phyloP scores from a whole-genome alignment of 92 coral and sea anemone genomes.

The Actinostola sp. region DNA sequence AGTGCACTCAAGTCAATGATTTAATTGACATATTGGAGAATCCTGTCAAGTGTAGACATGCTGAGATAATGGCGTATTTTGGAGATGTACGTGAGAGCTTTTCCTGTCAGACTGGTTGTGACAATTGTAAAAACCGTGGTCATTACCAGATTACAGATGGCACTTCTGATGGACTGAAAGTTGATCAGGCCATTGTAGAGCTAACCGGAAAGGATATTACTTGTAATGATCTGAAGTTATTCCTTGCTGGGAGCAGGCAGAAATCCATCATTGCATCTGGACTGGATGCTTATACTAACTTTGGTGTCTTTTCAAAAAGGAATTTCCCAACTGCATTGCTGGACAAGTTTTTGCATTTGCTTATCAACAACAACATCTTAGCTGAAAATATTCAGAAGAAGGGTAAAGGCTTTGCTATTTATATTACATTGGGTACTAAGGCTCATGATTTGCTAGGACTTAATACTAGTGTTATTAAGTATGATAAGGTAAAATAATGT shows the following conservation, averaged over 20 bases:
- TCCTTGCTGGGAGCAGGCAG: conserved; percentile 23
- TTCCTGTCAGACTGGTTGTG: too few relatives aligned
- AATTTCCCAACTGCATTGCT: background rate
- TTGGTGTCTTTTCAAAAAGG: conserved; percentile 1
- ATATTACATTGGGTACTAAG: too few relatives aligned
- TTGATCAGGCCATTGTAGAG: conserved; percentile 28
- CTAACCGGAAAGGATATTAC: background rate
- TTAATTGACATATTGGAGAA: conserved; percentile 31
- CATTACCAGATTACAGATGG: conserved; percentile 29
- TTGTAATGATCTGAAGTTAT: conserved; percentile 8
- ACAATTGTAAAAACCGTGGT: conserved; percentile 14
- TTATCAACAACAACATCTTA: conserved; percentile 7
- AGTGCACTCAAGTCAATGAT: conserved; percentile 7
- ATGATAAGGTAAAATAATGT: too few relatives aligned
- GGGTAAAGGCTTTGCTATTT: too few relatives aligned
- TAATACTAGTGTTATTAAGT: too few relatives aligned
- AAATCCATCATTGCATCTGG: conserved; percentile 5
- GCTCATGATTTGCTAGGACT: too few relatives aligned
- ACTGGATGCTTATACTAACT: conserved; percentile 4
- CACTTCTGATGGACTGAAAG: conserved; percentile 22
- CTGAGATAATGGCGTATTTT: conserved; percentile 30
- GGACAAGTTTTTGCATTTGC: conserved; percentile 32
- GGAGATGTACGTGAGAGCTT: too few relatives aligned
- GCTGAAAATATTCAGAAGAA: background rate
- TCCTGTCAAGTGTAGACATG: conserved; percentile 54